Base-by-base conservation (phyloP, 2,888 invertebrate genomes). In the Myathropa florea region DNA sequence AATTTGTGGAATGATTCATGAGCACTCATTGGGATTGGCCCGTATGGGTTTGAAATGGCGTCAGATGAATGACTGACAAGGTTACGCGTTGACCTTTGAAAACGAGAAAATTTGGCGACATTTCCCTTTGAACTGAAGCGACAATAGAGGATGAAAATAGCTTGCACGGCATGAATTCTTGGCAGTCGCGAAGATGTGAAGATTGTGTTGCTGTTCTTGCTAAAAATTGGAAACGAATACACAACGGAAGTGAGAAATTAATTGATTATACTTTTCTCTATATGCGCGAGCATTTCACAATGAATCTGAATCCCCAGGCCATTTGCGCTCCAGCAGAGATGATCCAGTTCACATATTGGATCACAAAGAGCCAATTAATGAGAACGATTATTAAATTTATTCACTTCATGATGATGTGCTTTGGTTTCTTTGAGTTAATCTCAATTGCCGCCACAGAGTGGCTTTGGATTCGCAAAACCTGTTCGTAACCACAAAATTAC, bases 281-380 rank as follows among this genome's bases (percentile, higher is more conserved):
- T 26, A 7, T 3, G n/a, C 3, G n/a, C 39, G 6, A 39, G 24
- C 33, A 24, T 64, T 64, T 36, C 39, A 39, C 65, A 60, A 60
- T 67, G 24, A 76, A 75, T 60, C 12, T 3, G 3, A 33, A 33
- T 33, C 33, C 33, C 12, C 33, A 10, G 33, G 46, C 46, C 7
- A 18, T 18, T 18, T 18, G 18, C 46, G 46, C 46, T 46, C 46
- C 46, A 33, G 7, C 6, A 6, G 10, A 24, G 33, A 65, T 72
- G 71, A 64, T 72, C 61, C 60, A n/a, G 30, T 64, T 46, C 33
- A 24, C 7, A 67, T 53, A 83, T 78, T 75, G 60, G 36, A 70
- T 64, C 53, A 83, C 73, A 83, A 79, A 83, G 79, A 73, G 75
- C 30, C 63, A 79, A 83, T 83, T 68, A 73, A 64, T n/a, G 30